Percentiles rank a stretch among this genome's conserved stretches.
Evolutionary conservation across 2,797 vertebrate species (phyloP).

Genomic region (Sebastes elongatus): DNA sequence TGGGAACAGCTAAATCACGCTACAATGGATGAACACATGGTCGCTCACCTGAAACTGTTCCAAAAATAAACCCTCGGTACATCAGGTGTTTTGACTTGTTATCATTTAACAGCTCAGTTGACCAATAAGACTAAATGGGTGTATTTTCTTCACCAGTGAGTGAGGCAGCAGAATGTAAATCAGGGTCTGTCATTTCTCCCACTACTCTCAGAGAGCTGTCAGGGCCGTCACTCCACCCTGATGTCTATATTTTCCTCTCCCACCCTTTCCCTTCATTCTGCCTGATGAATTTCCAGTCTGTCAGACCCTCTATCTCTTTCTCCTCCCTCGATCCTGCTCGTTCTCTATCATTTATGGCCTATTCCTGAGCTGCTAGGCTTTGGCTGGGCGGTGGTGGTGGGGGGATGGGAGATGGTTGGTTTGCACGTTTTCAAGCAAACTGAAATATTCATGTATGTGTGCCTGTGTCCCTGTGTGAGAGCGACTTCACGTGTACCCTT

Average conservation of each 20-base stretch:
- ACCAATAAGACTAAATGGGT: slow-evolving; percentile 8
- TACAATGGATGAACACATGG: slow-evolving; percentile 25
- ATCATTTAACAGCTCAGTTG: slow-evolving; percentile 21
- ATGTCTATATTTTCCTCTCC: slow-evolving; percentile 56
- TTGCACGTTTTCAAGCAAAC: slow-evolving; percentile 72
- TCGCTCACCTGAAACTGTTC: slow-evolving; percentile 49
- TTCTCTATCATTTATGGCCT: slow-evolving; percentile 64
- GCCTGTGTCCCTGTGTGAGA: slow-evolving; percentile 69
- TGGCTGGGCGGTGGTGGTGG: slow-evolving; percentile 22
- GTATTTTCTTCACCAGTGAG: slow-evolving; percentile 1
- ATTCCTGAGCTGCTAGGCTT: slow-evolving; percentile 44
- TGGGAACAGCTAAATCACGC: slow-evolving; percentile 31
- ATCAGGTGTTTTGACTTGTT: slow-evolving; percentile 42
- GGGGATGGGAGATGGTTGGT: slow-evolving; percentile 49
- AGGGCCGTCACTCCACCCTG: slow-evolving; percentile 38
- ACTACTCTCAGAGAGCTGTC: slow-evolving; percentile 8
- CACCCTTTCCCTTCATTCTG: slow-evolving; percentile 28
- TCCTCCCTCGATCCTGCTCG: slow-evolving; percentile 10
- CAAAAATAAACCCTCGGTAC: slow-evolving; percentile 45
- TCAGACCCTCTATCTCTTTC: slow-evolving; percentile 29
- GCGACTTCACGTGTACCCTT: slow-evolving; percentile 65
- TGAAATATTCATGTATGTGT: slow-evolving; percentile 83
- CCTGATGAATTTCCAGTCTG: slow-evolving; percentile 47
- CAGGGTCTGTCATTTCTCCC: slow-evolving; percentile 2
- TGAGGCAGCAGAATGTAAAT: slow-evolving; percentile 18